Percentiles rank a stretch among this genome's conserved stretches.
These are phyloP conservation scores for Prorops nasuta DNA, from an alignment of 1,140 invertebrate genomes.

Conservation along the genomic window DNA sequence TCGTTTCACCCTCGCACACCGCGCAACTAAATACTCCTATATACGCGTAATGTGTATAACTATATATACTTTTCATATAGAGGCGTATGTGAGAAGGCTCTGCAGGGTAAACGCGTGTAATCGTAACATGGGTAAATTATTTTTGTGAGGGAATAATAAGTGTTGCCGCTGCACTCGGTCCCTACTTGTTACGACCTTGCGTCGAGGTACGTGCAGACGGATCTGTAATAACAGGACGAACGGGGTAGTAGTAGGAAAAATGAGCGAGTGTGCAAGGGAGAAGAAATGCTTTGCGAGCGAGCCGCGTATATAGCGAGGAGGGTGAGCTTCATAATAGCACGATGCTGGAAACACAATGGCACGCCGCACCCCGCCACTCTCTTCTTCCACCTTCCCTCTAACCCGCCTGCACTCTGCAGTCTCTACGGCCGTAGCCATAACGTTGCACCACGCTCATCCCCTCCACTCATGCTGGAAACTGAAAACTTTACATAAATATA, in stretches of 20 bases:
- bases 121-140: too few relatives aligned
- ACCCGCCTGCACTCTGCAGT: neutral
- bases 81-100: too few relatives aligned
- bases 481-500: constrained; percentile 53
- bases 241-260: too few relatives aligned
- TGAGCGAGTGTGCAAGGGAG: neutral
- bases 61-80: too few relatives aligned
- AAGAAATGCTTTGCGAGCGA: neutral
- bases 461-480: constrained; percentile 36
- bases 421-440: too few relatives aligned
- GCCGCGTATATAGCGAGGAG: constrained; percentile 15
- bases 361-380: neutral
- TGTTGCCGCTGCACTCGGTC: neutral
- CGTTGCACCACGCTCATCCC: neutral
- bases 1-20: too few relatives aligned
- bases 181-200: too few relatives aligned
- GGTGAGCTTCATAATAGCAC: constrained; percentile 31
- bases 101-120: too few relatives aligned
- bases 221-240: too few relatives aligned
- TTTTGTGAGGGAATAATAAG: neutral
- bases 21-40: too few relatives aligned
- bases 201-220: too few relatives aligned
- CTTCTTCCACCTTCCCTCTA: constrained; percentile 10
- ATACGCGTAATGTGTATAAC: too few relatives aligned
- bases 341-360: constrained; percentile 36